Conservation (phyloP, 2,113 vertebrate genomes). For the Sander lucioperca region DNA sequence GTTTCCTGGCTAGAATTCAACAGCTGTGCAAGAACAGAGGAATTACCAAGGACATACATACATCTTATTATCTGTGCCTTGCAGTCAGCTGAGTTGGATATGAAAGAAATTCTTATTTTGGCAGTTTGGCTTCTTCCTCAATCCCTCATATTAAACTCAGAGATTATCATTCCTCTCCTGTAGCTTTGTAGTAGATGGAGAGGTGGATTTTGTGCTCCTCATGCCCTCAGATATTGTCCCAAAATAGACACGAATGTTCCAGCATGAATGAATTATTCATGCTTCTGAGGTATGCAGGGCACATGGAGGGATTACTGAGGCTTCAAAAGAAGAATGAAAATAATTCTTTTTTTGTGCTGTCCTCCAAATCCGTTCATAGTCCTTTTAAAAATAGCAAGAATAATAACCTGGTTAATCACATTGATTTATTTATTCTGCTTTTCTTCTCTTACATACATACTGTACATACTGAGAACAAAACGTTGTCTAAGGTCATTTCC, state of each 20-base stretch:
- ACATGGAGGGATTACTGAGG: slow-evolving; percentile 28
- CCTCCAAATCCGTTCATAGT: neutral
- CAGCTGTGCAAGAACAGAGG: slow-evolving; percentile 13
- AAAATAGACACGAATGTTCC: slow-evolving; percentile 76
- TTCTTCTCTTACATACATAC: slow-evolving; percentile 2
- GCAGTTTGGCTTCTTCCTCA: slow-evolving; percentile 9
- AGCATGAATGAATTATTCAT: slow-evolving; percentile 74
- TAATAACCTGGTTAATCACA: slow-evolving; percentile 6
- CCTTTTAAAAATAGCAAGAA: slow-evolving; percentile 13
- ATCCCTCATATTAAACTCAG: slow-evolving; percentile 13
- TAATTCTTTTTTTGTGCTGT: neutral
- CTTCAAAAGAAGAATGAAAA: slow-evolving; percentile 47
- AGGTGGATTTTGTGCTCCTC: slow-evolving; percentile 33
- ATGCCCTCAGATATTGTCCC: slow-evolving; percentile 47
- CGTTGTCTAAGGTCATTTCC: slow-evolving; percentile 30
- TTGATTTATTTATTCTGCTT: neutral
- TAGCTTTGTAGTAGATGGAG: slow-evolving; percentile 21
- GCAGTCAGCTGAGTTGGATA: slow-evolving; percentile 38
- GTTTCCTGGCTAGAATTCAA: neutral
- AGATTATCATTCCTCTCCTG: slow-evolving; percentile 32
- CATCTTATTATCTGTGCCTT: slow-evolving; percentile 44
- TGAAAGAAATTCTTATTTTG: slow-evolving; percentile 26
- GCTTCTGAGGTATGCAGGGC: slow-evolving; percentile 61
- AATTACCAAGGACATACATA: slow-evolving; percentile 32
- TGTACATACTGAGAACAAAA: slow-evolving; percentile 20